phyloP scores from a whole-genome alignment of 2,888 invertebrate species.

The Ceratothoa steindachneri region DNA sequence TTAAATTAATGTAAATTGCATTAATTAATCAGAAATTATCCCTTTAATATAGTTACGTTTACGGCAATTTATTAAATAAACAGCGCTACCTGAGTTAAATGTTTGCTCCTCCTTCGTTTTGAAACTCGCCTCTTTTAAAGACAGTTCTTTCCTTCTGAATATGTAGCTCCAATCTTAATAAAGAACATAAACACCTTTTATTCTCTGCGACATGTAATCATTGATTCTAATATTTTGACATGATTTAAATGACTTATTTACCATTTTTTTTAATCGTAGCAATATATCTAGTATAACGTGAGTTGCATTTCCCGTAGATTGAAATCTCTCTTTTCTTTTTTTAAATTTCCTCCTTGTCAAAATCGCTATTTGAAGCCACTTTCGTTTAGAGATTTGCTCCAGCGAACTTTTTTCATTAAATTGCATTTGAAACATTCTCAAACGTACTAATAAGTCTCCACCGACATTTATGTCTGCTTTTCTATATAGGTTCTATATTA shows the following conservation, averaged over 20 bases:
- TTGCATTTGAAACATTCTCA: background rate
- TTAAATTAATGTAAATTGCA: too few species aligned
- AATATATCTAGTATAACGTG: slow-evolving; percentile 6
- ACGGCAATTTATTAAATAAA: background rate
- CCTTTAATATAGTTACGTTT: too few species aligned
- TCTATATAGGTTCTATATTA: background rate
- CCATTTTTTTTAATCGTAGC: background rate
- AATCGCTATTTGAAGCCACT: too few species aligned
- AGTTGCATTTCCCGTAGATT: slow-evolving; percentile 5
- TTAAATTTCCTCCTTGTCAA: too few species aligned
- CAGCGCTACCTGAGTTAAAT: slow-evolving; percentile 9
- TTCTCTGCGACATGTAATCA: slow-evolving; percentile 12
- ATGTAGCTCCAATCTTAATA: slow-evolving; percentile 15
- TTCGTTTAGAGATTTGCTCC: background rate
- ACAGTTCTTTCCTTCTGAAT: slow-evolving; percentile 5
- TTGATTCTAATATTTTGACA: slow-evolving; percentile 1
- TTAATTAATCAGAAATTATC: too few species aligned
- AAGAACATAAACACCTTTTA: slow-evolving; percentile 15
- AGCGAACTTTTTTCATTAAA: background rate
- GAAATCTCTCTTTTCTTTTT: background rate
- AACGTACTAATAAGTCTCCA: too few species aligned
- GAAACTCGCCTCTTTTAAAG: background rate
- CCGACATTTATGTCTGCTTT: too few species aligned
- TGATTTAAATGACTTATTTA: slow-evolving; percentile 12
- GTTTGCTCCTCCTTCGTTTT: background rate